Percentiles rank a stretch among this genome's conserved stretches.
phyloP scores from a whole-genome alignment of 2,797 vertebrate genomes.

The Loris lydekkerianus region DNA sequence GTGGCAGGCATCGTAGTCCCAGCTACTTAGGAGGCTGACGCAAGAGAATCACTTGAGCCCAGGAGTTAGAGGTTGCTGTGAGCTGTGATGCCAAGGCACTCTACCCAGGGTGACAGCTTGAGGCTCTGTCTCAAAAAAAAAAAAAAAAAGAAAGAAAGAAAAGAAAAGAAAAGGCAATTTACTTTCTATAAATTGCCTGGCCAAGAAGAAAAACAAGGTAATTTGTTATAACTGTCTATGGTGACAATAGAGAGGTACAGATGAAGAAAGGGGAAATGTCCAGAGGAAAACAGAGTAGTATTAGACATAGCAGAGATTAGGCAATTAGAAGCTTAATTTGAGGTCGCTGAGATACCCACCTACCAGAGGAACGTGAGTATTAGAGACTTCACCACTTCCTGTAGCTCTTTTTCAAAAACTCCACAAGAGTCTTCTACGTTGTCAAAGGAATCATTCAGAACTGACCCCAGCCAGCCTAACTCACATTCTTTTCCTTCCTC shows the following conservation, averaged over 20 bases:
- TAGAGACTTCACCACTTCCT: not conserved
- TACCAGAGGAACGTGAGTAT: not conserved
- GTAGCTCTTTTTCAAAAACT: not conserved
- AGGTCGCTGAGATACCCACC: not conserved
- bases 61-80: too few species aligned
- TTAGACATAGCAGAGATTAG: not conserved
- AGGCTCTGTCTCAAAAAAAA: too few species aligned
- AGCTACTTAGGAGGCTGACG: too few species aligned
- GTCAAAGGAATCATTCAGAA: not conserved
- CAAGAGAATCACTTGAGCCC: too few species aligned
- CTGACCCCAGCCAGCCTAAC: not conserved
- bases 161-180: not conserved
- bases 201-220: not conserved
- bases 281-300: not conserved
- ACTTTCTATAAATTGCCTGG: not conserved
- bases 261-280: not conserved
- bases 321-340: not conserved
- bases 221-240: not conserved
- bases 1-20: too few species aligned
- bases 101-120: too few species aligned
- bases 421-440: not conserved
- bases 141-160: too few species aligned
- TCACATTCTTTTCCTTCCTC: not conserved
- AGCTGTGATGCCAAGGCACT: too few species aligned
- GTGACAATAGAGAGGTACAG: not conserved